Conservation (phyloP, 1,140 invertebrate genomes). For the Nasonia longicornis region DNA sequence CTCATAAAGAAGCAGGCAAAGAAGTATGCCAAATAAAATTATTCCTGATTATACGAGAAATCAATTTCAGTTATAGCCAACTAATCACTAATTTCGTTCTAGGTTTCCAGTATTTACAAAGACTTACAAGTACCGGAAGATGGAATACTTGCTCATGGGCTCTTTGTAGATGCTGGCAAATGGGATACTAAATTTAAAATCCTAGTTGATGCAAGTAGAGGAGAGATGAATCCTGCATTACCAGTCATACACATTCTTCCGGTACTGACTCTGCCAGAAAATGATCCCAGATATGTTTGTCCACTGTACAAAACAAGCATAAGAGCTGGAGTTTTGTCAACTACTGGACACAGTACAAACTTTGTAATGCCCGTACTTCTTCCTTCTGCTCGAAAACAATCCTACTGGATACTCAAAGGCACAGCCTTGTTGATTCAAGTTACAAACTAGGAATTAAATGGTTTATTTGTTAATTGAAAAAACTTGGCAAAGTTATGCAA, state of each 20-base stretch:
- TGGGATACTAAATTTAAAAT: slow-evolving; percentile 78
- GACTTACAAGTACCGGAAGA: slow-evolving; percentile 75
- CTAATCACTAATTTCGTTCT: not conserved
- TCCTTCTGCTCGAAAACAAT: slow-evolving; percentile 72
- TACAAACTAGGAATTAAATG: slow-evolving; percentile 69
- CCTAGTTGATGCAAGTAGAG: slow-evolving; percentile 80
- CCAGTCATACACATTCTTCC: slow-evolving; percentile 83
- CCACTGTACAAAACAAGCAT: slow-evolving; percentile 90
- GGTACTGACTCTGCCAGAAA: slow-evolving; percentile 71
- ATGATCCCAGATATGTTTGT: slow-evolving; percentile 78
- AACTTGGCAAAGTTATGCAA: slow-evolving; percentile 2
- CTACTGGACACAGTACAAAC: slow-evolving; percentile 91
- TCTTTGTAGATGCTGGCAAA: slow-evolving; percentile 88
- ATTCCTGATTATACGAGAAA: not conserved
- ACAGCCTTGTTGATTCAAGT: slow-evolving; percentile 86
- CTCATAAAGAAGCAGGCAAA: slow-evolving; percentile 63
- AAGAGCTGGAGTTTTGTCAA: slow-evolving; percentile 85
- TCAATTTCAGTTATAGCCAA: not conserved
- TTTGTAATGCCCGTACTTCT: slow-evolving; percentile 86
- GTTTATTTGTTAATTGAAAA: not conserved
- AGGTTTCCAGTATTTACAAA: slow-evolving; percentile 63
- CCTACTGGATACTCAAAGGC: slow-evolving; percentile 89
- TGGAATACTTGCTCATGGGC: slow-evolving; percentile 85
- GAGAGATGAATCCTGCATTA: slow-evolving; percentile 82
- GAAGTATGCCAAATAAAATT: slow-evolving; percentile 57